Conservation (phyloP, 2,797 vertebrate species). For the Silurus lanzhouensis region DNA sequence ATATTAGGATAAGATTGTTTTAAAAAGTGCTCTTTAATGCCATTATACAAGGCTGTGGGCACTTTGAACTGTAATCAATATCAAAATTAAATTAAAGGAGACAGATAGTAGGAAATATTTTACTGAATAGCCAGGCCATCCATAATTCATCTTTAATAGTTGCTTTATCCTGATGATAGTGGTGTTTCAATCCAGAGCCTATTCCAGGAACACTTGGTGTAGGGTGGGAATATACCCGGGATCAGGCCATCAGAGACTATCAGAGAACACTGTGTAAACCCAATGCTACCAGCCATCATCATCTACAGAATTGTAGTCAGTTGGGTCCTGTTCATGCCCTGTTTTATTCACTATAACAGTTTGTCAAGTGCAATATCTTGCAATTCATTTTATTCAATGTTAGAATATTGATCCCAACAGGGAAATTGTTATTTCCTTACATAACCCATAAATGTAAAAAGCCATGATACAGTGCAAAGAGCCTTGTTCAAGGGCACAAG, state of each 20-base stretch:
- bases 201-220: constrained; percentile 1
- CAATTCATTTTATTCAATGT: not conserved
- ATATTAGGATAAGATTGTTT: constrained; percentile 8
- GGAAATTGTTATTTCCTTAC: no score
- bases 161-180: not conserved
- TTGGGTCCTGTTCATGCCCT: not conserved
- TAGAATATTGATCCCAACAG: no score
- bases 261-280: no score
- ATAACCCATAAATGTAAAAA: no score
- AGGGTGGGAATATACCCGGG: not conserved
- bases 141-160: not conserved
- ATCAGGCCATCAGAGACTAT: not conserved
- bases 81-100: not conserved
- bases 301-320: not conserved
- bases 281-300: not conserved
- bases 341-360: not conserved
- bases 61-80: constrained; percentile 8
- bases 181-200: not conserved
- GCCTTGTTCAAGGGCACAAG: no score
- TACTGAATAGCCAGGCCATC: not conserved
- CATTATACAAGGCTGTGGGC: not conserved
- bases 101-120: not conserved
- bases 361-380: not conserved
- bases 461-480: no score
- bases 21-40: not conserved